Evolutionary conservation across 2,888 invertebrate genomes (phyloP).

Genomic region (Orchesellides sinensis): DNA sequence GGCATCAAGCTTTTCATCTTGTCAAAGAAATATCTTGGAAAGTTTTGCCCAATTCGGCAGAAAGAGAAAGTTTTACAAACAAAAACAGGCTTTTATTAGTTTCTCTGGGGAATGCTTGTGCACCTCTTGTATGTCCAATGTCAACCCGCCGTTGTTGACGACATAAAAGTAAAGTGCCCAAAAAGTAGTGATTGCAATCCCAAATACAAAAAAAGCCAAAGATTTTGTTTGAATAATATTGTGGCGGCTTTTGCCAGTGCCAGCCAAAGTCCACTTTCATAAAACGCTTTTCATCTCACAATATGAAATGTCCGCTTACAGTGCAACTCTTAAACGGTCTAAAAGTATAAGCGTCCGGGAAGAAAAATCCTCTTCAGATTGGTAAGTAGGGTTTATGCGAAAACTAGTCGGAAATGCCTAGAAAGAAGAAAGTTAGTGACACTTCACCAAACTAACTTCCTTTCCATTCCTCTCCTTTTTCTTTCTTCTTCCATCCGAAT

Average conservation of each 20-base stretch:
- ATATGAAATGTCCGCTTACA: not conserved
- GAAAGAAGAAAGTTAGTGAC: not conserved
- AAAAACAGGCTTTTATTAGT: constrained; percentile 50
- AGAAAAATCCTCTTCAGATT: not conserved
- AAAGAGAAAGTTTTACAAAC: constrained; percentile 25
- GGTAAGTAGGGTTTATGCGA: too few species aligned
- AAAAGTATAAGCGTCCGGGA: too few species aligned
- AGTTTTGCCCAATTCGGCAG: constrained; percentile 21
- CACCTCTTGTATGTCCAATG: not conserved
- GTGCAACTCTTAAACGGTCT: too few species aligned
- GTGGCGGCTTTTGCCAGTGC: not conserved
- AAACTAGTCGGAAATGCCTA: not conserved
- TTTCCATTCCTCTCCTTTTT: not conserved
- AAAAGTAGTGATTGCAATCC: not conserved
- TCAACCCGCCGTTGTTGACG: not conserved
- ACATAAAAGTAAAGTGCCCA: not conserved
- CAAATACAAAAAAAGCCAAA: not conserved
- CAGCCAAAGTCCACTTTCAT: not conserved
- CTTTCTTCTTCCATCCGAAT: not conserved
- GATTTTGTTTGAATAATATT: not conserved
- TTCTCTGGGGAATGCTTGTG: constrained; percentile 40
- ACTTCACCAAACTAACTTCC: not conserved
- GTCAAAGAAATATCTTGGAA: constrained; percentile 28
- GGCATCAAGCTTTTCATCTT: constrained; percentile 9
- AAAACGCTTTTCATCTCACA: not conserved